Base-by-base conservation (phyloP, 2,888 invertebrate genomes). In the Stenodema calcarata region DNA sequence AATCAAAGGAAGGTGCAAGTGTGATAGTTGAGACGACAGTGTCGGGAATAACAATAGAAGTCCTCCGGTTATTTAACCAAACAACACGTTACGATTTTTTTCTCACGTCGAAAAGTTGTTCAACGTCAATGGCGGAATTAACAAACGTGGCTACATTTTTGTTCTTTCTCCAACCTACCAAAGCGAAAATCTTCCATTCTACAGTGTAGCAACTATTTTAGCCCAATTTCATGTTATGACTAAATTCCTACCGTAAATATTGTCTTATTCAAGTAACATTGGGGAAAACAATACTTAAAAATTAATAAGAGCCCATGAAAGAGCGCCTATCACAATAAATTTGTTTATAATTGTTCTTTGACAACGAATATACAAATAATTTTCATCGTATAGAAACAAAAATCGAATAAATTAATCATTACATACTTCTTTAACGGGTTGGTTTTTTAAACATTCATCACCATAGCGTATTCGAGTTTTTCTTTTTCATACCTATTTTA, bases 221-320 rank as follows among this genome's bases (percentile, higher is more conserved):
- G 62, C 62, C 62, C 62, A 23, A 62, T 23, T 62, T 23, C 62
- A 62, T 18, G 62, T 62, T 62, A 41, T 41, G 82, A 69, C 82
- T 82, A 82, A 82, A 69, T 54, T 80, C 42, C 69, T 82, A 82
- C 76, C 11, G 27, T 76, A 76, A 62, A 85, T 85, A 85, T 85
- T 85, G 85, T 85, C 85, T 50, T 54, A 82, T 78, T 78, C 69
- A 69, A 62, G 54, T 80, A 28, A 82, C 41, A 69, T n/a, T 27
- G 23, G 27, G 42, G 70, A 41, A 76, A 42, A 54, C 41, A 85
- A 41, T 42, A 54, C 27, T 41, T 54, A 27, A 11, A 47, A 75
- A 84, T 84, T 44, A 23, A 76, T 50, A 76, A 44, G 50, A 82
- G 82, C 69, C 82, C 50, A 69, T 42, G 23, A 78, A 18, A 11